Percentiles rank a stretch among this genome's conserved stretches.
Conservation (phyloP, 92 coral and sea anemone genomes). For the Porites lobata region DNA sequence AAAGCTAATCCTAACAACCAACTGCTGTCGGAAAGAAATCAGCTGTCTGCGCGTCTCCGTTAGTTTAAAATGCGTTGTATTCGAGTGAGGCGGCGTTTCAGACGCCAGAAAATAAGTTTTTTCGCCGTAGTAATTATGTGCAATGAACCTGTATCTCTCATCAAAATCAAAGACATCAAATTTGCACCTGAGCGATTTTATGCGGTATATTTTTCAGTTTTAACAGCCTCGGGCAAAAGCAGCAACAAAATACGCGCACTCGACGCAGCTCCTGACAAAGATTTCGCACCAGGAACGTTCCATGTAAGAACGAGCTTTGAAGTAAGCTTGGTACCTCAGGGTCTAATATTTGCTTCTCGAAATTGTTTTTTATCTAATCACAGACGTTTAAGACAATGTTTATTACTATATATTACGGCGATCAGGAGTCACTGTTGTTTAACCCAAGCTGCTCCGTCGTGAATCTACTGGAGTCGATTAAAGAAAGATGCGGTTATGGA, state of each 20-base stretch:
- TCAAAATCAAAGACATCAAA: too few species aligned
- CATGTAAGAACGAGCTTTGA: not conserved
- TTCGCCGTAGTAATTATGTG: not conserved
- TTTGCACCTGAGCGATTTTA: too few species aligned
- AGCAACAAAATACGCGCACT: not conserved
- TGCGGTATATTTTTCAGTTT: too few species aligned
- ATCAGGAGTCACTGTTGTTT: constrained; percentile 88
- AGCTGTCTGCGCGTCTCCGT: not conserved
- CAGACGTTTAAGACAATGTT: constrained; percentile 66
- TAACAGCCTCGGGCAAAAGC: not conserved
- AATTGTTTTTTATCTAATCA: not conserved
- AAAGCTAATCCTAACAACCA: not conserved
- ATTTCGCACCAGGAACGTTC: not conserved
- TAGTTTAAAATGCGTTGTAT: not conserved
- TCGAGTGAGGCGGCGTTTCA: not conserved
- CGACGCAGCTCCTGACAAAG: not conserved
- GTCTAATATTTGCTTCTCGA: not conserved
- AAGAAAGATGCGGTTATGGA: constrained; percentile 84
- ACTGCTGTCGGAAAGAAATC: not conserved
- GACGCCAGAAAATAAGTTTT: not conserved
- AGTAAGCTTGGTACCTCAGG: not conserved
- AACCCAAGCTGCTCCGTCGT: constrained; percentile 91
- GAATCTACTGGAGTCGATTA: constrained; percentile 86
- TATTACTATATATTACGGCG: constrained; percentile 87
- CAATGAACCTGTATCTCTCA: too few species aligned